Base-by-base conservation (phyloP, 37 sponge, comb jelly and placozoan genomes). In the Cladorhizidae sp. region DNA sequence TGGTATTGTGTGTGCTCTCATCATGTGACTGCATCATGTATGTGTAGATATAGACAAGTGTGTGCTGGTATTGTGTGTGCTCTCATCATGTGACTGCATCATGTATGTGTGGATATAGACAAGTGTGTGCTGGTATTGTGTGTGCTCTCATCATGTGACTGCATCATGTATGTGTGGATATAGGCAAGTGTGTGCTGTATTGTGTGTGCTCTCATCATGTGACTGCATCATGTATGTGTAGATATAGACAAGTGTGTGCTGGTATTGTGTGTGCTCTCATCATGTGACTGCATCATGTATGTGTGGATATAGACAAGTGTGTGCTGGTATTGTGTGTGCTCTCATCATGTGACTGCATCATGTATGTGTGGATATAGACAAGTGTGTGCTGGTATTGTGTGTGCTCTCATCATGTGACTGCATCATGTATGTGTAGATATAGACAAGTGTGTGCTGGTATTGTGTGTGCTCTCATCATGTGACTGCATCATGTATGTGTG, bases 21-120 rank as follows among this genome's bases (percentile, higher is more conserved):
- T 61, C 52, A 33, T 28, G 17, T 41, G 64, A 67, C 25, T 45
- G 6, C 12, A 26, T 42, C 5, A 35, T 28, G n/a, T 61, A 15
- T 38, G 6, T 52, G 33, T 68, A 94, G 93, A 96, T 97, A 11
- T 95, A 99, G 80, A 86, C 87, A 0, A 87, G 84, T 72, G 85
- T 99, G 12, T 61, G 86, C 31, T 83, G 96, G 40, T 99, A 99
- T 79, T 78, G 96, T 63, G 74, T 99, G 40, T n/a, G n/a, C n/a
- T n/a, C 49, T 39, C 23, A 29, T 29, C 38, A 23, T 36, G 9
- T 45, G 49, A 12, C 5, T 45, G 23, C 5, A 45, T n/a, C 41
- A 68, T 11, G 25, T 26, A 42, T 57, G 28, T 59, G 61, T 59
- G 61, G 6, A 12, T 59, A 36, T 71, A 51, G 39, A 70, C 58